These are phyloP conservation scores for Geococcyx californianus DNA, from an alignment of 2,113 vertebrate genomes.

Conservation along the genomic window DNA sequence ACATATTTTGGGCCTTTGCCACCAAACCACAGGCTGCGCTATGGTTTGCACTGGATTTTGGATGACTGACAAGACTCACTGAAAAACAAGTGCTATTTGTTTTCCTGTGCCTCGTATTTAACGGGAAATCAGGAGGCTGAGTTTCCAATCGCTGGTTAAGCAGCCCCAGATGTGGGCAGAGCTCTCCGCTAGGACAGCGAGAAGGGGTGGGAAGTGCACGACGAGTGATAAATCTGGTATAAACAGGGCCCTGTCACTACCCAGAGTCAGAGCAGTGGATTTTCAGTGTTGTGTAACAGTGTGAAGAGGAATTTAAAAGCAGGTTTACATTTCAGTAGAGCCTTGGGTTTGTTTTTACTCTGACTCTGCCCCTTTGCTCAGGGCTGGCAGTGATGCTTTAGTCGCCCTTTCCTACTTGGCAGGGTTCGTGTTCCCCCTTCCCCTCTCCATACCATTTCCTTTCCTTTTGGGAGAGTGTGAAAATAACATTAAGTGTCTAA, in stretches of 20 bases:
- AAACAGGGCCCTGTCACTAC: conserved; percentile 46
- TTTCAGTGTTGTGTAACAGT: conserved; percentile 29
- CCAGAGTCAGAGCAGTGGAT: conserved; percentile 33
- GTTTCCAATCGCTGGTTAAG: conserved; percentile 84
- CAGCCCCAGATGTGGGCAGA: conserved; percentile 78
- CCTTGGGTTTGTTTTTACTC: neutral
- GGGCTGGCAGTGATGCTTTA: conserved; percentile 46
- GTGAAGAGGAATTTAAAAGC: conserved; percentile 50
- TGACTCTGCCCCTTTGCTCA: neutral
- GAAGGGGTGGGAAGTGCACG: conserved; percentile 56
- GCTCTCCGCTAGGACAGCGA: conserved; percentile 8
- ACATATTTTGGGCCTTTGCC: conserved; percentile 75
- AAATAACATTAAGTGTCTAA: conserved; percentile 5
- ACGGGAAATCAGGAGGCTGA: conserved; percentile 83
- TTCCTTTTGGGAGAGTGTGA: conserved; percentile 18
- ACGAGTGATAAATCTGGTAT: conserved; percentile 40
- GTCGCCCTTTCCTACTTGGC: conserved; percentile 39
- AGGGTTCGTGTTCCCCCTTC: neutral
- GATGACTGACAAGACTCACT: conserved; percentile 78
- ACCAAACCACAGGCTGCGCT: conserved; percentile 76
- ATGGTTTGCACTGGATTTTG: conserved; percentile 75
- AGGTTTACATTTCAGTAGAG: neutral
- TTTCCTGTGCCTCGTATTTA: conserved; percentile 83
- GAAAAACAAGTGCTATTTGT: conserved; percentile 87
- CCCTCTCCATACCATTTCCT: neutral